Conservation (phyloP, 2,113 vertebrate genomes). For the Mugil cephalus region DNA sequence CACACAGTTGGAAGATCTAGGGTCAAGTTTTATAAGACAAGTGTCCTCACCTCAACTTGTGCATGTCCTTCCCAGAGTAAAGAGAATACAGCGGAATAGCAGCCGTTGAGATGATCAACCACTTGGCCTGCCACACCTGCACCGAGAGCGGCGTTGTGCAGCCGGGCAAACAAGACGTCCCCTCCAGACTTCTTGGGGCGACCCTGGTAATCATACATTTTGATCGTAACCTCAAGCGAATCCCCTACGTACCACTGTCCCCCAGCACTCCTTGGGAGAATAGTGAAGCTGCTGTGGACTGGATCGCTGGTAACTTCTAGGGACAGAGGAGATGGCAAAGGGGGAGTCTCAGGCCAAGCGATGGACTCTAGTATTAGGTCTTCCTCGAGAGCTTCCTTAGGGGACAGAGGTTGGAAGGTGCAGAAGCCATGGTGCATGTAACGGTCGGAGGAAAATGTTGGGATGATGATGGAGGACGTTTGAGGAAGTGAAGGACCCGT, state of each 20-base stretch:
- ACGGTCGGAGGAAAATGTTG: neutral
- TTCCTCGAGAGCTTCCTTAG: too few relatives aligned
- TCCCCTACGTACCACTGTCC: slow-evolving; percentile 84
- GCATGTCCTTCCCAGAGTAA: slow-evolving; percentile 89
- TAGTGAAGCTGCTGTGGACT: slow-evolving; percentile 77
- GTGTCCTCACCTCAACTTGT: too few relatives aligned
- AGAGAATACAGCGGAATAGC: too few relatives aligned
- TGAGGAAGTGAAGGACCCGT: too few relatives aligned
- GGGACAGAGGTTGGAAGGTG: too few relatives aligned
- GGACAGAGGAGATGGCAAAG: neutral
- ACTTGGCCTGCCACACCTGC: too few relatives aligned
- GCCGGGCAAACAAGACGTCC: slow-evolving; percentile 72
- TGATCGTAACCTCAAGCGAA: neutral
- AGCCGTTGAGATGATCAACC: too few relatives aligned
- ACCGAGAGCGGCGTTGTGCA: too few relatives aligned
- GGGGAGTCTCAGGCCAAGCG: slow-evolving; percentile 83
- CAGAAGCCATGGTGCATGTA: too few relatives aligned
- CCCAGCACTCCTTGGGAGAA: too few relatives aligned
- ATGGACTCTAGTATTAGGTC: too few relatives aligned
- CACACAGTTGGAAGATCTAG: too few relatives aligned
- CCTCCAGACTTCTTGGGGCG: slow-evolving; percentile 89
- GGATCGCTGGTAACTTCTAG: slow-evolving; percentile 54
- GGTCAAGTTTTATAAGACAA: neutral
- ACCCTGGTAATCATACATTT: slow-evolving; percentile 63
- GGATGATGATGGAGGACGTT: accelerated